Base-by-base conservation (phyloP, 2,888 invertebrate genomes). In the Xiphydria camelus region DNA sequence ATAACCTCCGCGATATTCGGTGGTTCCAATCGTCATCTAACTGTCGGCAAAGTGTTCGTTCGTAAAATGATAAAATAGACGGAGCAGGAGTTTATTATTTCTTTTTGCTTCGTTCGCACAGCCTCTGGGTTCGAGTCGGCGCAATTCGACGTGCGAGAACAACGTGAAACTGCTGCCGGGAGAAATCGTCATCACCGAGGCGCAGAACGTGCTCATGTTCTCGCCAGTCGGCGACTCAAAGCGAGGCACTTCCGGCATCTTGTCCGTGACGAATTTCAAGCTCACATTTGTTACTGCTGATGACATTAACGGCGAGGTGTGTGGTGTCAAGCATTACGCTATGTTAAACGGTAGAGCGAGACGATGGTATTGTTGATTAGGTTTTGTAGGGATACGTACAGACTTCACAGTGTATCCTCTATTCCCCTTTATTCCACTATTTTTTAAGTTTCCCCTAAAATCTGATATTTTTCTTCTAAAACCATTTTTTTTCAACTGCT, bases 221-320 rank as follows among this genome's bases (percentile, higher is more conserved):
- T 83, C 88, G 40, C 89, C 94, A 9, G 83, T 90, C 53, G 87
- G 87, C 63, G 88, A 90, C 60, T 82, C 87, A 49, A 89, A 89
- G 67, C 83, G 84, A 62, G 91, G 91, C 41, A 83, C 87, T 47
- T 86, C 88, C 49, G 97, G 96, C 1, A 82, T 88, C 19, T 79
- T 97, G 47, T 89, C 89, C 68, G 87, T 95, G 49, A 96, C 96
- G 47, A 96, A 94, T 79, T 95, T 94, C 74, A 91, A 93, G 77
- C 79, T 97, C 20, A 88, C 91, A 19, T 95, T 95, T 78, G 84
- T 92, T 42, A 89, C 91, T 15, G 81, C 85, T 18, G 81, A 82
- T 45, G 78, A 78, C 37, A 76, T 77, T 19, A 83, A 83, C 26
- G 77, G 76, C 52, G 78, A 80, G 62, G 81, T 80, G 62, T 68